Percentiles rank a stretch among this genome's conserved stretches.
Evolutionary conservation across 1,140 invertebrate species (phyloP).

Genomic region (Sminthurides bifidus): DNA sequence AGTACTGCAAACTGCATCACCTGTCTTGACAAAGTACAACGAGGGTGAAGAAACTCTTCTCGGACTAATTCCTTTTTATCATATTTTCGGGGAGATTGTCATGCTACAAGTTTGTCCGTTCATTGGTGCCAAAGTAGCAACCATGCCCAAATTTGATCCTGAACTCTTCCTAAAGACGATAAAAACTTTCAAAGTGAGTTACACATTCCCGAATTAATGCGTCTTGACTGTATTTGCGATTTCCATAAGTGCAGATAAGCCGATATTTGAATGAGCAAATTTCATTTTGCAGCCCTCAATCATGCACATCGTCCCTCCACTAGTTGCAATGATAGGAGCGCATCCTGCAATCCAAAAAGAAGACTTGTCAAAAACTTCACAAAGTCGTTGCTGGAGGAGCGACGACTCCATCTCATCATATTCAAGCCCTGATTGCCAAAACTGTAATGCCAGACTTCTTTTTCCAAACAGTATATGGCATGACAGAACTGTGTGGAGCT

Average conservation of each 20-base stretch:
- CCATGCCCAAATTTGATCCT: conserved; percentile 16
- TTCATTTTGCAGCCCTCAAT: neutral
- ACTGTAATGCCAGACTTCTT: neutral
- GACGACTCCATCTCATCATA: neutral
- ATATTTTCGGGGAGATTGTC: conserved; percentile 10
- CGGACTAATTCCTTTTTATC: conserved; percentile 22
- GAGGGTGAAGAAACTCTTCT: conserved; percentile 5
- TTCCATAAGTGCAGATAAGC: no score
- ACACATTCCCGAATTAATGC: no score
- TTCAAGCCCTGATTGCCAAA: neutral
- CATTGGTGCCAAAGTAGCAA: conserved; percentile 2
- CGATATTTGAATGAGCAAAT: no score
- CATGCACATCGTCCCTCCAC: neutral
- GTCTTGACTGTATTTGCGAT: no score
- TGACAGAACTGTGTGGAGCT: conserved; percentile 30
- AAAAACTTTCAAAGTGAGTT: neutral
- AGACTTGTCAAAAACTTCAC: neutral
- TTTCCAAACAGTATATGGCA: conserved; percentile 7
- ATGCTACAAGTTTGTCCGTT: conserved; percentile 1
- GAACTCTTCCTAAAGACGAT: conserved; percentile 9
- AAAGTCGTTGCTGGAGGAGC: neutral
- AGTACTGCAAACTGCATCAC: neutral
- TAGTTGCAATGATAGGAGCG: neutral
- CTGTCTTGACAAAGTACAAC: neutral
- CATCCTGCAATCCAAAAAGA: neutral